A percentile compares a stretch with the other conserved stretches of the same genome.
Evolutionary conservation across 2,797 vertebrate genomes (phyloP).

Genomic region (Naso thynnoides): DNA sequence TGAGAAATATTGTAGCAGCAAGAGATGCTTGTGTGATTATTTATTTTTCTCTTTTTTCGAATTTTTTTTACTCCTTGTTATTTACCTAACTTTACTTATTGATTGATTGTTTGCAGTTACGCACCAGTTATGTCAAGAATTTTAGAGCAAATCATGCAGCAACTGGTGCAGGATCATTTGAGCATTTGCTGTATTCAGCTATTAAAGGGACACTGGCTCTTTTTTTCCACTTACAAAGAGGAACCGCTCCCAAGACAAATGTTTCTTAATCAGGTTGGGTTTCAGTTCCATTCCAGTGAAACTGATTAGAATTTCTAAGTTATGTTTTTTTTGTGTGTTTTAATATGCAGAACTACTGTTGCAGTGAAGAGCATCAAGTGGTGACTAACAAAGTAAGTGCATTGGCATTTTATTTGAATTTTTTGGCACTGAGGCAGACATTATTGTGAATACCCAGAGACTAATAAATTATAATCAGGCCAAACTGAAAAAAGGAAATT

Average conservation of each 20-base stretch:
- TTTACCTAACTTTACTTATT: not conserved
- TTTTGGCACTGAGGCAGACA: slow-evolving; percentile 1
- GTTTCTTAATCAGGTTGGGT: not conserved
- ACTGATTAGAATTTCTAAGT: not conserved
- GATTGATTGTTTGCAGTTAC: not conserved
- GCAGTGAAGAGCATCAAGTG: not conserved
- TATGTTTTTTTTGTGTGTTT: not conserved
- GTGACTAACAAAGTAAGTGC: not conserved
- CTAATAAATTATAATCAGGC: not conserved
- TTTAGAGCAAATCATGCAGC: not conserved
- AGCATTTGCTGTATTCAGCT: slow-evolving; percentile 16
- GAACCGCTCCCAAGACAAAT: not conserved
- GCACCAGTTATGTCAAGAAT: too few relatives aligned
- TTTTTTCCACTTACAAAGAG: not conserved
- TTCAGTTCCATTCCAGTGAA: not conserved
- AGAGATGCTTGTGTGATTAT: too few relatives aligned
- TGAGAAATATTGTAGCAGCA: not conserved
- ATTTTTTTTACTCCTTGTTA: not conserved
- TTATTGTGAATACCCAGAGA: not conserved
- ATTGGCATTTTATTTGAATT: not conserved
- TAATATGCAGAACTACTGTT: not conserved
- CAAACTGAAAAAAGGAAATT: not conserved
- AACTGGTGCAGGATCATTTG: not conserved
- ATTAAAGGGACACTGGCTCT: not conserved
- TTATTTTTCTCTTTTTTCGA: too few relatives aligned